Evolutionary conservation across 2,113 vertebrate genomes (phyloP), one percentile per base, ranked within the genome.

Genomic region (Megalops atlanticus): DNA sequence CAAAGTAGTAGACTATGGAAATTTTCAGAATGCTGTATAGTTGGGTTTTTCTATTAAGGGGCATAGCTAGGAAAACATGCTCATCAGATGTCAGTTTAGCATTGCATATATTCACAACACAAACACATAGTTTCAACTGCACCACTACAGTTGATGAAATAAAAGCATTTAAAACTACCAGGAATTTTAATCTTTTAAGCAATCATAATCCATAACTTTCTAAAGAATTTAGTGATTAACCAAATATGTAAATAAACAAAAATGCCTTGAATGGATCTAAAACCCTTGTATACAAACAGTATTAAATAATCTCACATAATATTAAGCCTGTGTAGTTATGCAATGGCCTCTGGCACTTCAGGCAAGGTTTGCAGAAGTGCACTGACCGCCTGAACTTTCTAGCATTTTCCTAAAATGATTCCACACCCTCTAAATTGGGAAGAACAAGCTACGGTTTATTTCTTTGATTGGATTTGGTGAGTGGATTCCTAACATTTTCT

Each of bases 121-220:
- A n/a, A n/a, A n/a, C n/a, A n/a, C n/a, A n/a, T n/a, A n/a, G n/a
- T n/a, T n/a, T n/a, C n/a, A n/a, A n/a, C n/a, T n/a, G n/a, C n/a
- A n/a, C 47, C n/a, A n/a, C 47, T 49, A 16, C 18, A 16, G 47
- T 16, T 27, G 24, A 27, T 68, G 45, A 14, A 36, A 77, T n/a
- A 35, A 10, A 35, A 76, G 40, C 31, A 33, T 47, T 33, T 43
- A n/a, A 79, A 69, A 79, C 70, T 27, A 69, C 38, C 77, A 79
- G 77, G 58, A 79, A 79, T 79, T 43, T 40, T 31, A 70, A 79
- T 79, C 77, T 43, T 40, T 43, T 79, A 41, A 79, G 36, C 27
- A 35, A 27, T 39, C 35, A 18, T 69, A 70, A 79, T 79, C 77
- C 58, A 41, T 78, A 69, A 70, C 38, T 31, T 52, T 79, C 31